Base-by-base conservation (phyloP, 2,888 invertebrate genomes). In the Thymelicus sylvestris region DNA sequence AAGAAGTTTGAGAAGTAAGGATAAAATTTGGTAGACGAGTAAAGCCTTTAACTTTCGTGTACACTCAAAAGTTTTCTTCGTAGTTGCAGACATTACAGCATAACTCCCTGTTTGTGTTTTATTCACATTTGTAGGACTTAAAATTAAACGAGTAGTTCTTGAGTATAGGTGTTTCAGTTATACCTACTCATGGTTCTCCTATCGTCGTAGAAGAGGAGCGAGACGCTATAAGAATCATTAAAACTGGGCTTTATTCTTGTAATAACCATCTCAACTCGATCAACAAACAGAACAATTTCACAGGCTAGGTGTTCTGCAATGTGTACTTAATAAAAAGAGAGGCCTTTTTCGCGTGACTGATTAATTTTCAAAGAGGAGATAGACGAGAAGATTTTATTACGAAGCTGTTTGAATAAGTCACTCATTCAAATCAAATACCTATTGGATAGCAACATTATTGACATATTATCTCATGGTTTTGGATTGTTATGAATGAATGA, bases 121-220 rank as follows among this genome's bases (percentile, higher is more conserved):
- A 31, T 24, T 31, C 57, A 13, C 24, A 31, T 57, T 31, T 57
- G 57, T 57, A 57, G 57, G 57, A 57, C 31, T 57, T 57, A 13
- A 31, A 57, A 57, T 57, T 57, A 57, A 31, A 57, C 31, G 13
- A 57, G 24, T 31, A 57, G 57, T 57, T 57, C 31, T 57, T 31
- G 57, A 57, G 57, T 19, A 19, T 19, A 24, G 6, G 5, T 24
- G 8, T 6, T 31, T 31, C 57, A 57, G 31, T 24, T 57, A 57
- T 57, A 13, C n/a, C n/a, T n/a, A n/a, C 31, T 57, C 31, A 31
- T 31, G 57, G 1, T 55, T 57, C 57, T 57, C 57, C 31, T 31
- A 31, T 57, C 13, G 31, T 57, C 31, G 1, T 31, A 24, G 52
- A 24, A 19, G 31, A 57, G 57, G 3, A 57, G 57, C 57, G 31